Evolutionary conservation across 2,113 vertebrate genomes (phyloP), one percentile per base, ranked within the genome.

Genomic region (human): DNA sequence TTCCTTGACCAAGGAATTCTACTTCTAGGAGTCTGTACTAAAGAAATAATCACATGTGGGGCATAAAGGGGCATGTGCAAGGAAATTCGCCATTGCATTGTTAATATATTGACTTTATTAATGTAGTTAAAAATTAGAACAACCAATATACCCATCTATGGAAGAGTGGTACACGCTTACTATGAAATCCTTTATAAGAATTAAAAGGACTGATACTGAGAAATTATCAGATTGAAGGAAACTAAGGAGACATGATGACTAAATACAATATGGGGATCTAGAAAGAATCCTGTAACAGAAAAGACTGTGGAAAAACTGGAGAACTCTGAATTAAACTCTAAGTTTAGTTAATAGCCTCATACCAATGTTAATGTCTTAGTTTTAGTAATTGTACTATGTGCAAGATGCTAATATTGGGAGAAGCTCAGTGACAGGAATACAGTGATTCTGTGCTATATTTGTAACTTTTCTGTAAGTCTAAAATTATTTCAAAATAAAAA

Each of bases 401-500:
- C n/a, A 96, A 90, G 57, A 83, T 79, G n/a, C 40, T 90, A 97
- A 84, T 13, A 55, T 7, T 87, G 25, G 61, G 25, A 35, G n/a
- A 55, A 93, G 45, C 17, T 64, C 59, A 96, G 23, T 90, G 48
- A 92, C 35, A 57, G 55, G 48, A 90, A 85, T 48, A 81, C 0
- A 61, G 72, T 18, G 79, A 95, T 79, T 87, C 64, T 55, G 16
- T 76, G 30, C 52, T 59, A 48, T 4, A 52, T 66, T 59, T 89
- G 6, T 6, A 70, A 68, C 23, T 78, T 87, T 82, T 93, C 30
- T 76, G 23, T 79, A 66, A 86, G 84, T 79, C 27, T 95, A 78
- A 86, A 87, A 90, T 94, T 32, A 30, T 79, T 92, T 94, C n/a
- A 94, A 96, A 94, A 94, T 52, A 45, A 61, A 91, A 94, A 78